Conservation (phyloP, 2,113 vertebrate genomes). For the Struthio camelus region DNA sequence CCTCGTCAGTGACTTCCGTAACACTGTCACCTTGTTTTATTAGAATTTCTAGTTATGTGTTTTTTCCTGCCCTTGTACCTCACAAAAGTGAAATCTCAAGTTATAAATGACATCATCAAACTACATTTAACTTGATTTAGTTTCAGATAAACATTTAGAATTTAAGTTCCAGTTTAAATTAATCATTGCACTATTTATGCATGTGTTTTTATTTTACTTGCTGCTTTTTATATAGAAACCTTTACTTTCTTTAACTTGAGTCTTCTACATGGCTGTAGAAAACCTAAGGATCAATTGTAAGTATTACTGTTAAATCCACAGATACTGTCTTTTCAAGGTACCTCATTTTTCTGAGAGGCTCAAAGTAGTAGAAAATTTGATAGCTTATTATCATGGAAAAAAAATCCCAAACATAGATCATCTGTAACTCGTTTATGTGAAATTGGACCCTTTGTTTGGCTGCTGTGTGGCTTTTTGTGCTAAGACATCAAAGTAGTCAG, state of each 20-base stretch:
- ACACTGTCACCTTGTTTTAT: background rate
- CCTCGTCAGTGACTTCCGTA: background rate
- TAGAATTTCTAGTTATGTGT: background rate
- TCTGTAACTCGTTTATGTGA: background rate
- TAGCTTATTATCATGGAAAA: background rate
- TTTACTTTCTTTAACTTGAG: slow-evolving; percentile 81
- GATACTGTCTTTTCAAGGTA: background rate
- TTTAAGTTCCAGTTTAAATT: background rate
- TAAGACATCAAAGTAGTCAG: background rate
- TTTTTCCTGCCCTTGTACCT: background rate
- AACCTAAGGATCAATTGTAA: slow-evolving; percentile 98
- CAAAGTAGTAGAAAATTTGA: background rate
- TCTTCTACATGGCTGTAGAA: slow-evolving; percentile 91
- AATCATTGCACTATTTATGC: background rate
- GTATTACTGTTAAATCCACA: slow-evolving; percentile 57
- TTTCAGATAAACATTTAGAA: background rate
- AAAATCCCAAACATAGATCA: background rate
- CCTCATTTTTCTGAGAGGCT: background rate
- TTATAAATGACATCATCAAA: background rate
- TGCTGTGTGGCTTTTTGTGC: background rate
- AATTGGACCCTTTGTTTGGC: background rate
- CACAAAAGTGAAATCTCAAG: background rate
- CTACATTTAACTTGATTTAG: background rate
- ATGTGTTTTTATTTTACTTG: background rate
- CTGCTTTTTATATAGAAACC: background rate